These are phyloP conservation scores for Prunella fulvescens DNA, from an alignment of 2,113 vertebrate genomes.

Conservation along the genomic window DNA sequence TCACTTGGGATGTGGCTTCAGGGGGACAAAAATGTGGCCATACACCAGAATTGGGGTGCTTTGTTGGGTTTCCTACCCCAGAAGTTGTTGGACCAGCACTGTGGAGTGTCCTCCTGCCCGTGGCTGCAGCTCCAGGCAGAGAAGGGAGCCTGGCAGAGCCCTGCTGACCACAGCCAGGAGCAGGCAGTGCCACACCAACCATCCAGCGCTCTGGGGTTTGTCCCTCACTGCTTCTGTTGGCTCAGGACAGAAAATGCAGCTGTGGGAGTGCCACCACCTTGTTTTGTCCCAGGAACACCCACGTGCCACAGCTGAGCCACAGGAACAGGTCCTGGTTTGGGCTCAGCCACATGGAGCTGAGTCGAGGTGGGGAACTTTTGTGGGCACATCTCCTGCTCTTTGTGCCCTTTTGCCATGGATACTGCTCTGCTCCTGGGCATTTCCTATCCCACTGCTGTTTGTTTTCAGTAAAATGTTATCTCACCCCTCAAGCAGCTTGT, in stretches of 20 bases:
- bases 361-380: not conserved
- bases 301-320: rapidly evolving
- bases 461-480: not conserved
- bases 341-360: not conserved
- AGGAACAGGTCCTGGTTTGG: not conserved
- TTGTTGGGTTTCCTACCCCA: not conserved
- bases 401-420: not conserved
- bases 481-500: not conserved
- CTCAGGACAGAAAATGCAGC: rapidly evolving
- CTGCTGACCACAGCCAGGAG: rapidly evolving
- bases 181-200: rapidly evolving
- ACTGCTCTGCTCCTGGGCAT: not conserved
- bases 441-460: not conserved
- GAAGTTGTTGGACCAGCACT: not conserved
- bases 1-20: rapidly evolving
- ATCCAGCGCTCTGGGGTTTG: too few species aligned
- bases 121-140: not conserved
- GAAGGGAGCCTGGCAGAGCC: not conserved
- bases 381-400: not conserved
- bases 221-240: not conserved
- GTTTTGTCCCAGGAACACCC: not conserved
- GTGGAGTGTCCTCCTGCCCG: rapidly evolving
- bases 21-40: too few species aligned
- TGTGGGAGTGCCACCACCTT: not conserved
- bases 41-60: rapidly evolving